A percentile compares a stretch with the other conserved stretches of the same genome.
Conservation (phyloP, 2,113 vertebrate genomes). For the Monopterus albus region DNA sequence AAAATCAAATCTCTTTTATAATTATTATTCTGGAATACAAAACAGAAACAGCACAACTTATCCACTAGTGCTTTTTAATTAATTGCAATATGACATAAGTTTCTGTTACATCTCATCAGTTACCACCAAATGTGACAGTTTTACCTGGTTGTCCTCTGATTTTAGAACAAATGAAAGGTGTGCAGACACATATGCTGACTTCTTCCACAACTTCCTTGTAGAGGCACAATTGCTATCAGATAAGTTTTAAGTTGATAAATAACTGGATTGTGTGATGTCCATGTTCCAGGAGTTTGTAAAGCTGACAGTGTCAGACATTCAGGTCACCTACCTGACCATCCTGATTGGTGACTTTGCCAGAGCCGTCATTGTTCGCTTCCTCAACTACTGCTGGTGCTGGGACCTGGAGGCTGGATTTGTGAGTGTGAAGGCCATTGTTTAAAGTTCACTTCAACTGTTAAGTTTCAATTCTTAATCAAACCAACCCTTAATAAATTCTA, state of each 20-base stretch:
- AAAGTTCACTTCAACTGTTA: no score
- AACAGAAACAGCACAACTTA: not conserved
- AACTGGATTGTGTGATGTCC: not conserved
- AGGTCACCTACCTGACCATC: conserved; percentile 96
- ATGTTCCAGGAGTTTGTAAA: conserved; percentile 91
- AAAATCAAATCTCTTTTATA: not conserved
- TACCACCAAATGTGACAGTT: no score
- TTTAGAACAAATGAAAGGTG: no score
- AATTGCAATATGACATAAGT: no score
- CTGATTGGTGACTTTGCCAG: conserved; percentile 95
- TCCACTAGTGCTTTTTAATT: not conserved
- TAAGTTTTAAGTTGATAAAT: no score
- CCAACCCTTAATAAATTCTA: no score
- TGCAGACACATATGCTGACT: no score
- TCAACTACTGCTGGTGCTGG: conserved; percentile 99
- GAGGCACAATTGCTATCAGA: no score
- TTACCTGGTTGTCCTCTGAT: no score
- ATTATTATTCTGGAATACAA: not conserved
- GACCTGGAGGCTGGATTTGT: conserved; percentile 98
- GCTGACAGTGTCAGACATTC: conserved; percentile 95
- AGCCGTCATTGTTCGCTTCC: conserved; percentile 94
- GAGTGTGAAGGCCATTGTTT: conserved; percentile 58
- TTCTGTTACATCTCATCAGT: not conserved
- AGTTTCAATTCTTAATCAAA: no score
- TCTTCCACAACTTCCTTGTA: no score